These are phyloP conservation scores for Uromys caudimaculatus DNA, from an alignment of 2,797 vertebrate species.

Conservation along the genomic window DNA sequence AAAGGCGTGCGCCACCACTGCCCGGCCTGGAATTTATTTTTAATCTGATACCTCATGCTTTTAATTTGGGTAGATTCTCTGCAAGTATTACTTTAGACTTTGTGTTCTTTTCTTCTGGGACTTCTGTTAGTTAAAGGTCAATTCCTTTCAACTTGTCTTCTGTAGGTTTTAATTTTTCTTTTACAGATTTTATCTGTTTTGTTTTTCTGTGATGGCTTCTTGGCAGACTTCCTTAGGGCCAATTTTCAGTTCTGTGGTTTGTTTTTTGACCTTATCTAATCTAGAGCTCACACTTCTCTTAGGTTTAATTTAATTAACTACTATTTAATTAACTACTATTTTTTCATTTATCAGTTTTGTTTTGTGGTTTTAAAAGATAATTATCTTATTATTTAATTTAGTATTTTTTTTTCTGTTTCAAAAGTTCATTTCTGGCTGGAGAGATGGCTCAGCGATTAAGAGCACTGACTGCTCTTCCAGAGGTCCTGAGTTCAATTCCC, in stretches of 20 bases:
- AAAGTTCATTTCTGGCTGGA: background rate
- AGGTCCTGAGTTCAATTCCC: too few species aligned
- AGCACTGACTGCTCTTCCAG: too few species aligned
- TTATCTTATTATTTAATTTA: background rate
- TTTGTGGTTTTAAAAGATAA: background rate
- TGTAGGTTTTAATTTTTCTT: background rate
- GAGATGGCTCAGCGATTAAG: too few species aligned
- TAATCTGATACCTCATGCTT: background rate
- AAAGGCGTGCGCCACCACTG: too few species aligned
- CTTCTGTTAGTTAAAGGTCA: background rate
- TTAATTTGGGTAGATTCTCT: background rate
- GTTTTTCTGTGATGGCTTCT: background rate
- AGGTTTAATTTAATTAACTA: background rate
- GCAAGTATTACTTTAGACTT: background rate
- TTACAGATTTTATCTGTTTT: background rate
- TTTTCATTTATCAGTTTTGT: slow-evolving; percentile 32
- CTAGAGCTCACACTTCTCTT: background rate
- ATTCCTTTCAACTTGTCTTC: background rate
- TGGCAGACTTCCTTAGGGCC: background rate
- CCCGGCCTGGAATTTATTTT: slow-evolving; percentile 10
- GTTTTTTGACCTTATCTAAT: background rate
- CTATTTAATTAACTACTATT: background rate
- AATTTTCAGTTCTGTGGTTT: background rate
- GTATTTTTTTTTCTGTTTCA: background rate
- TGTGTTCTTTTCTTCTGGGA: background rate